A percentile compares a stretch with the other conserved stretches of the same genome.
Evolutionary conservation across 2,113 vertebrate genomes (phyloP).

Genomic region (Rhombomys opimus): DNA sequence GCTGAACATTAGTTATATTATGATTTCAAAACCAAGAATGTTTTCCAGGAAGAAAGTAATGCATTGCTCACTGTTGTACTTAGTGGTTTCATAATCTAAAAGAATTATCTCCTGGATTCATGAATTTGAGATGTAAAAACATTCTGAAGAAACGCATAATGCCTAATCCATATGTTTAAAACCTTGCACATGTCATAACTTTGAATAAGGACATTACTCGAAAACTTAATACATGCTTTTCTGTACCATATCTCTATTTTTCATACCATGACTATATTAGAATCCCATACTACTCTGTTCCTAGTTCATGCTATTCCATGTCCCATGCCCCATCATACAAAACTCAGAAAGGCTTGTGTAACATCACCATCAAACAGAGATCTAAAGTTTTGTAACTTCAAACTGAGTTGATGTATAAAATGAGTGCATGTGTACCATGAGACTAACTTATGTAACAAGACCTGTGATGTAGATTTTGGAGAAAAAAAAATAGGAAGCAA

Average conservation of each 20-base stretch:
- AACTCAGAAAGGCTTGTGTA: background rate
- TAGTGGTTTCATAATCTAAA: conserved; percentile 48
- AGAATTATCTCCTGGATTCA: conserved; percentile 33
- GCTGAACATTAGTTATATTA: conserved; percentile 10
- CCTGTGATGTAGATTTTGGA: background rate
- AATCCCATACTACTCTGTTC: background rate
- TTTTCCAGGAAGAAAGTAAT: conserved; percentile 58
- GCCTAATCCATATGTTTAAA: background rate
- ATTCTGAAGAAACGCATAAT: conserved; percentile 17
- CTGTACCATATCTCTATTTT: background rate
- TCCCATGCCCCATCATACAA: background rate
- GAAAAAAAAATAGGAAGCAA: conserved; percentile 51
- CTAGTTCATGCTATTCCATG: background rate
- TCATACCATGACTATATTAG: background rate
- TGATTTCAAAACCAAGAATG: conserved; percentile 29
- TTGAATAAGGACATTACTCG: background rate
- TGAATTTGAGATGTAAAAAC: background rate
- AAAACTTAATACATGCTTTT: conserved; percentile 12
- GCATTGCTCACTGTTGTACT: conserved; percentile 39
- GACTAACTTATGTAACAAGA: conserved; percentile 28
- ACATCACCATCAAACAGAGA: background rate
- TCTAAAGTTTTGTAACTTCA: conserved; percentile 25
- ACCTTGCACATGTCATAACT: background rate
- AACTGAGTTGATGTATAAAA: conserved; percentile 17
- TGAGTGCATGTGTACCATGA: background rate